A percentile compares a stretch with the other conserved stretches of the same genome.
Conservation (phyloP, 2,888 invertebrate species). For the Rhabditophanes sp. region DNA sequence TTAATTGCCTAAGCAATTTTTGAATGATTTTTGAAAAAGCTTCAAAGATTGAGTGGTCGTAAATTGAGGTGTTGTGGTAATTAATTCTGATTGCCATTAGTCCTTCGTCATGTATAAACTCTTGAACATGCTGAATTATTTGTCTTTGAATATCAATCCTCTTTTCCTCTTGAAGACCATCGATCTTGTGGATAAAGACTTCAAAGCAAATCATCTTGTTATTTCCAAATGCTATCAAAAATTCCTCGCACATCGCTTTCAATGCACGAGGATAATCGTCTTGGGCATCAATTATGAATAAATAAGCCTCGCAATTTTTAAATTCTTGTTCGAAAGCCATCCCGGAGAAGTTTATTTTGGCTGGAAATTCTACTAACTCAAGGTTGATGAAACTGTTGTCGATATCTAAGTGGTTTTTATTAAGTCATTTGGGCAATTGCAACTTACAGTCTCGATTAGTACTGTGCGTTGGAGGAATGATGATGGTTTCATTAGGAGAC, state of each 20-base stretch:
- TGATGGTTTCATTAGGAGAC: constrained; percentile 98
- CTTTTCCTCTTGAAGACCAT: constrained; percentile 92
- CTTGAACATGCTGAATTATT: constrained; percentile 86
- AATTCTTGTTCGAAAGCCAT: constrained; percentile 89
- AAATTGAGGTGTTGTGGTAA: constrained; percentile 95
- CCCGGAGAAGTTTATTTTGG: constrained; percentile 93
- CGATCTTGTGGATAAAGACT: constrained; percentile 88
- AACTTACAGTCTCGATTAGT: constrained; percentile 59
- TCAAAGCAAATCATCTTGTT: constrained; percentile 10
- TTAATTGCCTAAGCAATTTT: constrained; percentile 88
- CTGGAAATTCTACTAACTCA: constrained; percentile 99
- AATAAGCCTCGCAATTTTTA: constrained; percentile 85
- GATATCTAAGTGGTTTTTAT: constrained; percentile 55
- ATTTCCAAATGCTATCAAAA: background rate
- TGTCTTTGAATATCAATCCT: constrained; percentile 98
- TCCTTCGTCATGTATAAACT: constrained; percentile 69
- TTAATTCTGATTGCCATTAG: constrained; percentile 56
- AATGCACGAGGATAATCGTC: constrained; percentile 21
- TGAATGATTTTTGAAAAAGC: constrained; percentile 99
- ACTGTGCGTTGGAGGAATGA: too few species aligned
- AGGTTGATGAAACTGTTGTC: constrained; percentile 95
- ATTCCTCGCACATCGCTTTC: background rate
- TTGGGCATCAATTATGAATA: constrained; percentile 90
- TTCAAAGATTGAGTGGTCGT: constrained; percentile 99
- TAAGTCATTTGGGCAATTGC: background rate